phyloP scores from a whole-genome alignment of 2,113 vertebrate genomes.

The Heterocephalus glaber region DNA sequence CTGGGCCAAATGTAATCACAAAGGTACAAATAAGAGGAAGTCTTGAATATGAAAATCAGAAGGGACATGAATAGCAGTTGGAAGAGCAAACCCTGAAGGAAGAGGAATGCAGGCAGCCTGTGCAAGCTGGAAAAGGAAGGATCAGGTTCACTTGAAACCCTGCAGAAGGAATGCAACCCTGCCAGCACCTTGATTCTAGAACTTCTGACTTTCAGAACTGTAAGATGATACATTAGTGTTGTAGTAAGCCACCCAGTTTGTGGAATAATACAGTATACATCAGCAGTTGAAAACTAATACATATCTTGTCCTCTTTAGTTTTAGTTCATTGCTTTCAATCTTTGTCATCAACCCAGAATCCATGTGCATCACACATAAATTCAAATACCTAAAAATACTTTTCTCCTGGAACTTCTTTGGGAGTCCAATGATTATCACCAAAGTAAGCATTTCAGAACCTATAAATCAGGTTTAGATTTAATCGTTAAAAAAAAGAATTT shows the following conservation, averaged over 20 bases:
- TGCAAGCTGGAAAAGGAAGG: background rate
- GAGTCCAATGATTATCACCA: background rate
- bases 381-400: background rate
- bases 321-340: slow-evolving; percentile 10
- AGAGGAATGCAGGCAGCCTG: background rate
- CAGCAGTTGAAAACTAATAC: background rate
- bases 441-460: slow-evolving; percentile 11
- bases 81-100: background rate
- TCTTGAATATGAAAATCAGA: background rate
- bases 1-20: background rate
- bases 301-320: background rate
- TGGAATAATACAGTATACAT: background rate
- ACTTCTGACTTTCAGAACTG: background rate
- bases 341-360: background rate
- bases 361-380: background rate
- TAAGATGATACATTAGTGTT: background rate
- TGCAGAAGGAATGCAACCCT: background rate
- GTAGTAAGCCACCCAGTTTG: background rate
- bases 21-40: background rate
- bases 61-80: background rate
- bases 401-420: slow-evolving; percentile 7
- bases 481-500: background rate
- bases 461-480: background rate
- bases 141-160: rapidly evolving
- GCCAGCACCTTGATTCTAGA: background rate